A percentile compares a stretch with the other conserved stretches of the same genome.
phyloP scores from a whole-genome alignment of 2,113 vertebrate genomes.

The Phainopepla nitens region DNA sequence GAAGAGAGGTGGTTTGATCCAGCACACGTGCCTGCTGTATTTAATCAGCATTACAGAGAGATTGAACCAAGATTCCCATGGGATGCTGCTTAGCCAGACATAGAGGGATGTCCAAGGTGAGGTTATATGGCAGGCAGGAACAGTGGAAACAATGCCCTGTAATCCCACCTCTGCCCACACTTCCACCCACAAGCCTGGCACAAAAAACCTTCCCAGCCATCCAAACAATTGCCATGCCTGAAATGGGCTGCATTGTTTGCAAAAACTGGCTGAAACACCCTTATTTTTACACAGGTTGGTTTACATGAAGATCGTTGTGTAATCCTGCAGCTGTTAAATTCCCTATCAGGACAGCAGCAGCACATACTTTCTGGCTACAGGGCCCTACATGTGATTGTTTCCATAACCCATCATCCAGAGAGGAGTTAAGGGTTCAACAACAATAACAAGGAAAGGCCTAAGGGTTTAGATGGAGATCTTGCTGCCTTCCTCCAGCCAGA shows the following conservation, averaged over 20 bases:
- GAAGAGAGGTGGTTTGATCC: neutral
- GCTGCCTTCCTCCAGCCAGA: neutral
- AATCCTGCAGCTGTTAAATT: slow-evolving; percentile 10
- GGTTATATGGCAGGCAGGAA: neutral
- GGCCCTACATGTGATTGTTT: neutral
- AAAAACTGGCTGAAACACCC: neutral
- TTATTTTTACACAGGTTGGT: neutral
- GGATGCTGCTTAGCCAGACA: neutral
- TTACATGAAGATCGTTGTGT: neutral
- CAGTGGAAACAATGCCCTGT: neutral
- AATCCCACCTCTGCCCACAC: neutral
- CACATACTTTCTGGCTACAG: neutral
- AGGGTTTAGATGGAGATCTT: neutral
- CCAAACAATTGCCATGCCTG: neutral
- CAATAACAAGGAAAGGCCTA: neutral
- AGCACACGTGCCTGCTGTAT: neutral
- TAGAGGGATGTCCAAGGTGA: accelerated
- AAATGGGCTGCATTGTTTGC: neutral
- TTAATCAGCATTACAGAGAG: neutral
- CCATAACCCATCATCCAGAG: neutral
- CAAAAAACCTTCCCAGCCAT: neutral
- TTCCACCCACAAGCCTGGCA: neutral
- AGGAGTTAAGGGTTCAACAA: neutral
- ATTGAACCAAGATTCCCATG: neutral
- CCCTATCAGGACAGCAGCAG: neutral